Evolutionary conservation across 1,140 invertebrate species (phyloP), one percentile per base, ranked within the genome.

Genomic region (Dendrolimus punctatus): DNA sequence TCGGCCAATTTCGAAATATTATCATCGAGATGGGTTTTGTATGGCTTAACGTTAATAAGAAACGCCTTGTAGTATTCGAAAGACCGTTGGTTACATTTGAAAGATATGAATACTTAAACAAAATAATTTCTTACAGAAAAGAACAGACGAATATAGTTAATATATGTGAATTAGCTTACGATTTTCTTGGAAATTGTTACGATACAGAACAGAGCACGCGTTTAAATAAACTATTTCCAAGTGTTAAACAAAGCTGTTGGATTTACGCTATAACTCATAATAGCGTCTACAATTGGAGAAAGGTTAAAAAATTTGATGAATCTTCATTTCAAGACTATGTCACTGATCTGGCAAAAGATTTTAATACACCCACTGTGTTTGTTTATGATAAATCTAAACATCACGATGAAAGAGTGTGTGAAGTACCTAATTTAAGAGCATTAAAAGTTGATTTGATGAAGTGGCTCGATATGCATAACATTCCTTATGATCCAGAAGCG

Each of bases 61-160:
- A 45, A 8, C 23, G 40, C 6, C 49, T 53, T 4, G 53, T 55
- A 8, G 46, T 76, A n/a, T 57, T 66, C n/a, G 71, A 76, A 58
- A 70, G 51, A 46, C 67, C 67, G 7, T 41, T 50, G 37, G 47
- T 67, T 6, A 50, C 49, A 4, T 73, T 62, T n/a, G 65, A 76
- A 49, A 64, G 73, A n/a, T 73, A 60, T 42, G 42, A 55, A 37
- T 75, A 75, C 47, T 54, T 73, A 36, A 71, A 64, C 37, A 54
- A 62, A 6, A 53, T 71, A 2, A 38, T 36, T 6, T 36, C 46
- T 5, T 55, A 58, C 43, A 59, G 71, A 6, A 8, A 51, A 40
- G 60, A 63, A 8, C 39, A 49, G 6, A 53, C 40, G 36, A 23
- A 46, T 4, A 62, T 73, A 8, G 56, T 53, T 36, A 70, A 49